These are phyloP conservation scores for Tipula vernalis DNA, from an alignment of 2,888 invertebrate genomes.

Conservation along the genomic window DNA sequence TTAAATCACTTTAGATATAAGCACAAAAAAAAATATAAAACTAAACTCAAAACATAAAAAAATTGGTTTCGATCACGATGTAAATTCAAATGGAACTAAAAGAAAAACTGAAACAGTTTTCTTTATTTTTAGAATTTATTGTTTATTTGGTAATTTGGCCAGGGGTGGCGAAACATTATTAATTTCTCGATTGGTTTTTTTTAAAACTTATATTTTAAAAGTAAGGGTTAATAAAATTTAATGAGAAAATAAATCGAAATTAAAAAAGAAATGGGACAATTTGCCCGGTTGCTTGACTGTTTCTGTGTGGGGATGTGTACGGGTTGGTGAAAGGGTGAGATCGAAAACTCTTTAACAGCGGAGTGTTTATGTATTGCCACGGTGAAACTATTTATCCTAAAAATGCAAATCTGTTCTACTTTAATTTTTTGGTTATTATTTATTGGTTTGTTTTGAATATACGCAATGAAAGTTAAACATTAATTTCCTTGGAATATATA, in stretches of 20 bases:
- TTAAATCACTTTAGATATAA: neutral
- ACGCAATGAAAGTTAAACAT: too few relatives aligned
- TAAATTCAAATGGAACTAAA: neutral
- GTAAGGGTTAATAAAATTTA: neutral
- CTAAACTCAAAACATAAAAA: neutral
- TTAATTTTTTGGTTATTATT: too few relatives aligned
- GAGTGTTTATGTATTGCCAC: neutral
- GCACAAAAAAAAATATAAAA: neutral
- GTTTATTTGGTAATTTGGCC: neutral
- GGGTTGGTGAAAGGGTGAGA: neutral
- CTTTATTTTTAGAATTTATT: neutral
- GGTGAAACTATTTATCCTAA: neutral
- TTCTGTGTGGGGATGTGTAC: neutral
- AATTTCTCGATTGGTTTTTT: neutral
- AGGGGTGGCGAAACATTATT: neutral
- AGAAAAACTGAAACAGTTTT: neutral
- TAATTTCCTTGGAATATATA: too few relatives aligned
- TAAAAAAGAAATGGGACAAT: neutral
- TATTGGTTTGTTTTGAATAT: too few relatives aligned
- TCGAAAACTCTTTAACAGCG: neutral
- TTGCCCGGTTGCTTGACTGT: neutral
- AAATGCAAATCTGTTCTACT: too few relatives aligned
- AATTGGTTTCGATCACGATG: neutral
- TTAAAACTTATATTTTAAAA: neutral
- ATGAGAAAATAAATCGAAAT: neutral